These are phyloP conservation scores for Junonia oenone DNA, from an alignment of 2,888 invertebrate species.

Conservation along the genomic window DNA sequence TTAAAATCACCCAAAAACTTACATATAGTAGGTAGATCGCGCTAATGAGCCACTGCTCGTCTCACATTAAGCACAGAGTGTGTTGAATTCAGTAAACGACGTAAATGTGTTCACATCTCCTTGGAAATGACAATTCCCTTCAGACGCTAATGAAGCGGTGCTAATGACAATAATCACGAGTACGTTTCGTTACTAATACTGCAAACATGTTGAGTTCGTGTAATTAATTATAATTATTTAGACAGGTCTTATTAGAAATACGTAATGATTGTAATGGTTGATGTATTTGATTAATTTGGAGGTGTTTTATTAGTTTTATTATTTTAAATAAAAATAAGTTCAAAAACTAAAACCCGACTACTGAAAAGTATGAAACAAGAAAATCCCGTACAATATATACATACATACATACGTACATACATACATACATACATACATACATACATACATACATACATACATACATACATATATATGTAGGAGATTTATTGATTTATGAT, in stretches of 20 bases:
- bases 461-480: no score
- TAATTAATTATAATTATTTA: not conserved
- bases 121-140: slow-evolving; percentile 7
- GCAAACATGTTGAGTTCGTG: not conserved
- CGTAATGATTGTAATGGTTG: not conserved
- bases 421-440: no score
- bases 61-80: slow-evolving; percentile 1
- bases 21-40: no score
- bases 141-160: not conserved
- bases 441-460: no score
- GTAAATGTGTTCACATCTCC: slow-evolving; percentile 2
- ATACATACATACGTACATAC: no score
- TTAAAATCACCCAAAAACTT: not conserved
- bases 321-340: no score
- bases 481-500: no score
- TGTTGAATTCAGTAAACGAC: slow-evolving; percentile 3
- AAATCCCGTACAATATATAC: no score
- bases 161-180: not conserved
- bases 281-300: not conserved
- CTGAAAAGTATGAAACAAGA: no score
- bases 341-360: no score
- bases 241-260: not conserved
- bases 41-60: not conserved
- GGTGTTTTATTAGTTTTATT: no score
- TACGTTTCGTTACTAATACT: not conserved